Evolutionary conservation across 2,797 vertebrate genomes (phyloP), one percentile per base, ranked within the genome.

Genomic region (Spondyliosoma cantharus): DNA sequence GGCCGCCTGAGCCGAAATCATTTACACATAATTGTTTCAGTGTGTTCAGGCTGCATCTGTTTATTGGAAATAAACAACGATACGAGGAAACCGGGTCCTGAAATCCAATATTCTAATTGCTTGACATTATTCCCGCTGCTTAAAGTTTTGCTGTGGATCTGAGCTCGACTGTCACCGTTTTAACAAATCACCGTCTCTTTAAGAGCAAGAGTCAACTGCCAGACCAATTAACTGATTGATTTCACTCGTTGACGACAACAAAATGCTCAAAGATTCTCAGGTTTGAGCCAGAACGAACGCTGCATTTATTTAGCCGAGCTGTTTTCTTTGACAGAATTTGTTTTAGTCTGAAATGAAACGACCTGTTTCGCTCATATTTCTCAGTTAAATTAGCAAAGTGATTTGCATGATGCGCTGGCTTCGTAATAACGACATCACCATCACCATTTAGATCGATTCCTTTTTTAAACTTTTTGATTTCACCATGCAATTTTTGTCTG

Each of bases 41-140:
- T 42, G 66, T 86, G 84, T 65, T 77, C 48, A 32, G 68, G 83
- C 54, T 73, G 77, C 68, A 71, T 78, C 80, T 72, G 77, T 81
- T 87, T 81, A 80, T 66, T 78, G 65, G 37, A 73, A 71, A 80
- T 69, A 82, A 83, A 87, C 79, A 86, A 56, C 72, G 76, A 70
- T 76, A 61, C 29, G 22, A 11, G n/a, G 14, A n/a, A 65, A n/a
- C 61, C 59, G 25, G 24, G 59, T 76, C 56, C 22, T 57, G 27
- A 71, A 85, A 89, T 77, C 66, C 81, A 71, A 68, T 81, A 77
- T 71, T 82, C 4, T 78, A 85, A 80, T 81, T 59, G 63, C 43
- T 74, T 42, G 54, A 76, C 76, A 80, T 85, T 68, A 78, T 69
- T 78, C 68, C 78, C 71, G 79, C 76, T 59, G 37, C 63, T 81